These are phyloP conservation scores for Hozukius guyotensis DNA, from an alignment of 2,797 vertebrate genomes.

Conservation along the genomic window DNA sequence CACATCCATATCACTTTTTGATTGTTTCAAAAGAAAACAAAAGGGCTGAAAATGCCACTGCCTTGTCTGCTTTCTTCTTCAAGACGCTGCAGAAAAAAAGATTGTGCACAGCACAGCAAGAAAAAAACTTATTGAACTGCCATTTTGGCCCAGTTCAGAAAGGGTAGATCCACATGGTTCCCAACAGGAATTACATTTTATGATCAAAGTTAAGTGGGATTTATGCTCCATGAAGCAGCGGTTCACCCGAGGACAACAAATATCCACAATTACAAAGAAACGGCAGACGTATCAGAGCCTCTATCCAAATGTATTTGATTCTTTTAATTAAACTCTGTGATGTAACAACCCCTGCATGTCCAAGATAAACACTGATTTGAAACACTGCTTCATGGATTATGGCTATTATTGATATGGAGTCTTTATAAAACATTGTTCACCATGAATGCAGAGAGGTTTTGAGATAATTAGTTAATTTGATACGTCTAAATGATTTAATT, in stretches of 20 bases:
- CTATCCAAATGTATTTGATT: not conserved
- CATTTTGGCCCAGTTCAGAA: constrained; percentile 29
- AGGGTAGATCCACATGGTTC: constrained; percentile 25
- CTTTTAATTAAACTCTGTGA: not conserved
- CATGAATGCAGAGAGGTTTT: not conserved
- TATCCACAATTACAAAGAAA: constrained; percentile 1
- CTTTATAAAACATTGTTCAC: not conserved
- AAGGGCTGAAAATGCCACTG: not conserved
- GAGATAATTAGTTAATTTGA: not conserved
- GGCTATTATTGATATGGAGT: not conserved
- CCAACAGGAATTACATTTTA: constrained; percentile 31
- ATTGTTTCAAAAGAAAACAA: constrained; percentile 2
- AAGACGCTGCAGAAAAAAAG: constrained; percentile 16
- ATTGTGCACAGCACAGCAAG: constrained; percentile 36
- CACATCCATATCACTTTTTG: not conserved
- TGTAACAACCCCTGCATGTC: not conserved
- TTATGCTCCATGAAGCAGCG: not conserved
- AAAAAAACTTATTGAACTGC: constrained; percentile 26
- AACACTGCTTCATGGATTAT: not conserved
- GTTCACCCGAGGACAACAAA: constrained; percentile 42
- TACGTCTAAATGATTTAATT: not conserved
- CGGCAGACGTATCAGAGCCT: not conserved
- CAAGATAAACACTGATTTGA: not conserved
- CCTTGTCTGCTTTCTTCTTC: not conserved
- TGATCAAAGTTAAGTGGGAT: constrained; percentile 37